These are phyloP conservation scores for Brachionus manjavacas DNA, from an alignment of 1,140 invertebrate species.

Conservation along the genomic window DNA sequence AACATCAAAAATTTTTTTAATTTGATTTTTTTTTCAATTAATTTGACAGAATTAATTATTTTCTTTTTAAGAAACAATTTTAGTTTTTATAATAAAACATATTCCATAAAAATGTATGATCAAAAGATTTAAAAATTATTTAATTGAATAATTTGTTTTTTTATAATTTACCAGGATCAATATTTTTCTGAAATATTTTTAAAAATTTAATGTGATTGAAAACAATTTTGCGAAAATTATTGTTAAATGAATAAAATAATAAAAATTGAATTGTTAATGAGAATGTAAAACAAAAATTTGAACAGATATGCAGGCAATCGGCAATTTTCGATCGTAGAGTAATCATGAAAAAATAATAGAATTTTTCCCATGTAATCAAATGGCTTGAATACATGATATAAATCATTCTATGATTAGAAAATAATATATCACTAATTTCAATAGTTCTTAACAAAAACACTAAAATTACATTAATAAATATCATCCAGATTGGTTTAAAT, in stretches of 20 bases:
- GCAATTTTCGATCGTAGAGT: neutral
- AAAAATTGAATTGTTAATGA: neutral
- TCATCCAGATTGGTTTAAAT: neutral
- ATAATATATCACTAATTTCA: neutral
- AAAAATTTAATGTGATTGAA: too few species aligned
- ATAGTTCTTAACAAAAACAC: neutral
- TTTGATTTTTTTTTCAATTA: too few species aligned
- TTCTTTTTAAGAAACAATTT: too few species aligned
- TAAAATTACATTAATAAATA: neutral
- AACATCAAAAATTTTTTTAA: too few species aligned
- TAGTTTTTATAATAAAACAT: too few species aligned
- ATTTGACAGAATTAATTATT: too few species aligned
- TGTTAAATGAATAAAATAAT: constrained; percentile 1
- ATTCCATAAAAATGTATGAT: too few species aligned
- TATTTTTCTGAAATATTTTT: too few species aligned
- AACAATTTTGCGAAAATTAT: neutral
- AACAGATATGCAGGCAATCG: neutral
- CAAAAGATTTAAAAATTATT: too few species aligned
- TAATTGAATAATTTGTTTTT: too few species aligned
- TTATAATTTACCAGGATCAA: too few species aligned
- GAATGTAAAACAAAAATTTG: neutral
- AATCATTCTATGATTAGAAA: neutral
- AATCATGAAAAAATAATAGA: neutral
- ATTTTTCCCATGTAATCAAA: neutral
- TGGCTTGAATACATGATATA: neutral